Conservation (phyloP, 1,140 invertebrate species). For the Drosophila simulans region DNA sequence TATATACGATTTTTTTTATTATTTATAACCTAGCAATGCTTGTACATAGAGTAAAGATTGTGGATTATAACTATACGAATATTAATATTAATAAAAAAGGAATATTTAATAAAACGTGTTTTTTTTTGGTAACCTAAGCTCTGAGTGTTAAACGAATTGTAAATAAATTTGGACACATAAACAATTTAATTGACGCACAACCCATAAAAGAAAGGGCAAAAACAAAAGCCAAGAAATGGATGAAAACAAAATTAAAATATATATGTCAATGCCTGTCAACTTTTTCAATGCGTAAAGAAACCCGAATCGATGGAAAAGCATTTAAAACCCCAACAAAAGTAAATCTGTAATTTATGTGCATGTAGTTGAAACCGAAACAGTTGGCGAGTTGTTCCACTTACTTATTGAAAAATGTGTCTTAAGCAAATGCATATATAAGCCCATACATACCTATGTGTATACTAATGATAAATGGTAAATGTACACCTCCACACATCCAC, state of each 20-base stretch:
- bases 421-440: conserved; percentile 45
- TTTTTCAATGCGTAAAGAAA: conserved; percentile 19
- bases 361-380: conserved; percentile 40
- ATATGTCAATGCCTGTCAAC: conserved; percentile 39
- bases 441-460: conserved; percentile 34
- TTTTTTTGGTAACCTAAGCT: conserved; percentile 65
- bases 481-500: conserved; percentile 9
- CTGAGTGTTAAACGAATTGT: conserved; percentile 74
- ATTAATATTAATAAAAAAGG: conserved; percentile 51
- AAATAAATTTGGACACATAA: conserved; percentile 64
- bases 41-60: conserved; percentile 70
- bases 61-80: conserved; percentile 54
- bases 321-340: conserved; percentile 10
- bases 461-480: conserved; percentile 30
- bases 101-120: conserved; percentile 46
- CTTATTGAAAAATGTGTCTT: conserved; percentile 79
- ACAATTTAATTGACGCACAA: conserved; percentile 69
- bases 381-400: conserved; percentile 69
- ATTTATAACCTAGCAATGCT: conserved; percentile 74
- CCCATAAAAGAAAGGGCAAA: neutral
- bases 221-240: neutral
- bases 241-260: conserved; percentile 3
- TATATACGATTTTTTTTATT: conserved; percentile 48
- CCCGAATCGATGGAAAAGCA: conserved; percentile 7
- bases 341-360: conserved; percentile 41